Evolutionary conservation across 2,888 invertebrate genomes (phyloP), one percentile per base, ranked within the genome.

Genomic region (Polydrusus tereticollis): DNA sequence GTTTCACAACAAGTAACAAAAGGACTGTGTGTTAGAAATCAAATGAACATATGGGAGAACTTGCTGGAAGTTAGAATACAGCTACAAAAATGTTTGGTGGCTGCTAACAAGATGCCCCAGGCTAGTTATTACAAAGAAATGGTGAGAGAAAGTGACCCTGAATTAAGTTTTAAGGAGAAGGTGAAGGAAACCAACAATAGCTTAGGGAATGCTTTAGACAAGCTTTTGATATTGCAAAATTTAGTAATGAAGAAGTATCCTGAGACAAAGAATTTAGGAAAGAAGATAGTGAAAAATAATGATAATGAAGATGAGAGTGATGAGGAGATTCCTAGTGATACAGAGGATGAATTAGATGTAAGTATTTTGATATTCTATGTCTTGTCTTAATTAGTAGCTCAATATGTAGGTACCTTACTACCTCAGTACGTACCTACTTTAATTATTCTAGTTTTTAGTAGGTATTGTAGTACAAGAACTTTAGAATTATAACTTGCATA

Each of bases 1-100:
- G 75, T 87, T 1, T 86, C 88, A 0, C 87, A 87, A 69, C 90
- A 91, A 80, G 86, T 90, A 0, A 89, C 90, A 77, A 93, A 92
- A 82, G 93, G 92, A 0, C 84, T 75, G 16, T 89, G 90, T 80
- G 91, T 94, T 0, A 88, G 90, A 80, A 92, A 90, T 79, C 93
- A 94, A 82, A 83, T 94, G 26, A 86, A 88, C 41, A 82, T 96
- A 1, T 98, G 96, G 95, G 97, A 98, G 83, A 91, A 89, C 66
- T 83, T 98, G 3, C 83, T 98, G 21, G 96, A 98, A 86, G 88
- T 92, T 82, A 89, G 98, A 76, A 97, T 98, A 78, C 93, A 94
- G 81, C 85, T 97, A 21, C 97, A 98, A 83, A 94, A 96, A 83
- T 90, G 93, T 79, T 83, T 96, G 62, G 86, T 89, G 47, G 88